Conservation (phyloP, 2,888 invertebrate species). For the Parthenolecanium corni region DNA sequence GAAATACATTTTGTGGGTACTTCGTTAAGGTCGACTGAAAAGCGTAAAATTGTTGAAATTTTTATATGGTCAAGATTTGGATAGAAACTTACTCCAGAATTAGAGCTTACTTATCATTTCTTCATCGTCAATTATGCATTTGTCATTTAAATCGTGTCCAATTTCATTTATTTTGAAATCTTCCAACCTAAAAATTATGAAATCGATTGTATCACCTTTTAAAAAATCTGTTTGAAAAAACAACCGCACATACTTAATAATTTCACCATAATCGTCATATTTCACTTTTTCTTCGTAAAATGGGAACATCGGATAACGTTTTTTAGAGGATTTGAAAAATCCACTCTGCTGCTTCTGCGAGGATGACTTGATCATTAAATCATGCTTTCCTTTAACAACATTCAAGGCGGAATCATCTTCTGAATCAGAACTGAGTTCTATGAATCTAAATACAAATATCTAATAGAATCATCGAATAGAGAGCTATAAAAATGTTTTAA, state of each 20-base stretch:
- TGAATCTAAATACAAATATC: conserved; percentile 1
- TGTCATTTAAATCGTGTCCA: conserved; percentile 17
- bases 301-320: conserved; percentile 94
- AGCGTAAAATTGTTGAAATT: not conserved
- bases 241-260: conserved; percentile 51
- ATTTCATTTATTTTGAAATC: conserved; percentile 19
- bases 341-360: conserved; percentile 42
- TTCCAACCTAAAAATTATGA: conserved; percentile 3
- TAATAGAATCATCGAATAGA: not conserved
- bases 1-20: conserved; percentile 83
- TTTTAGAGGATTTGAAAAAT: conserved; percentile 77
- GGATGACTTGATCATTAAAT: conserved; percentile 58
- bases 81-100: not conserved
- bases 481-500: not conserved
- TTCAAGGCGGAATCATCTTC: conserved; percentile 71
- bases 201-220: not conserved
- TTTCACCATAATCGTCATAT: conserved; percentile 92
- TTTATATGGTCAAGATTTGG: not conserved
- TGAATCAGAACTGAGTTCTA: conserved; percentile 55
- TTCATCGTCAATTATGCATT: conserved; percentile 3
- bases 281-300: conserved; percentile 82
- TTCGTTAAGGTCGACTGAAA: conserved; percentile 50
- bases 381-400: conserved; percentile 66
- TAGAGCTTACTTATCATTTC: conserved; percentile 5
- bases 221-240: not conserved